Evolutionary conservation across 35 echinoderm and acorn worm genomes (phyloP), one percentile per base, ranked within the genome.

Genomic region (Apostichopus japonicus): DNA sequence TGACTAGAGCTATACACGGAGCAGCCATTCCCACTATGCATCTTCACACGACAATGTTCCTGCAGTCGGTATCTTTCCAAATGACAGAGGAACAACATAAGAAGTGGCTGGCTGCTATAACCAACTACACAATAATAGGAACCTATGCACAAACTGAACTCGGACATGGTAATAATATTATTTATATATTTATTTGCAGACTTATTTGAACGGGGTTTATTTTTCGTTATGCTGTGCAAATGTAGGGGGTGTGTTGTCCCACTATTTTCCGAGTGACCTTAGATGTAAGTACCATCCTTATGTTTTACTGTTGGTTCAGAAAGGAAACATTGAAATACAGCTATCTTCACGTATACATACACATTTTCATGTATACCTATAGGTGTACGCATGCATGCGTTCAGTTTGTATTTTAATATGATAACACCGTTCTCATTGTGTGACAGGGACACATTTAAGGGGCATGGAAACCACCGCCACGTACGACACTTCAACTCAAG

Each of bases 381-480:
- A 44, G 33, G 33, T 44, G 33, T 44, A 44, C 33, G 33, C 33
- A 44, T 44, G 33, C 33, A 44, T 44, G 33, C 33, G 33, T 44
- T 44, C 33, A 44, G 33, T 44, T 44, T 44, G 0, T 44, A 44
- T 44, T 44, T 44, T 44, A 44, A 44, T 44, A 44, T 44, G 33
- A 44, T 44, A 44, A 44, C 33, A 44, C 33, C 33, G 33, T 77
- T 44, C 2, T 44, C 57, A 44, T 44, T 44, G 33, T 44, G 33
- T 44, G n/a, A 53, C 25, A 98, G 96, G 96, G 70, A 94, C 96
- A 72, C 93, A 92, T 80, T 15, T 98, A 4, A 65, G 96, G 65
- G 96, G 96, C 8, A 84, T 98, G 67, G 96, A 98, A 53, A 98
- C 96, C 7, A 98, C 96, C 6, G 96, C 96, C 10, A 98, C 96